A percentile compares a stretch with the other conserved stretches of the same genome.
Evolutionary conservation across 2,113 vertebrate species (phyloP).

Genomic region (Arothron firmamentum): DNA sequence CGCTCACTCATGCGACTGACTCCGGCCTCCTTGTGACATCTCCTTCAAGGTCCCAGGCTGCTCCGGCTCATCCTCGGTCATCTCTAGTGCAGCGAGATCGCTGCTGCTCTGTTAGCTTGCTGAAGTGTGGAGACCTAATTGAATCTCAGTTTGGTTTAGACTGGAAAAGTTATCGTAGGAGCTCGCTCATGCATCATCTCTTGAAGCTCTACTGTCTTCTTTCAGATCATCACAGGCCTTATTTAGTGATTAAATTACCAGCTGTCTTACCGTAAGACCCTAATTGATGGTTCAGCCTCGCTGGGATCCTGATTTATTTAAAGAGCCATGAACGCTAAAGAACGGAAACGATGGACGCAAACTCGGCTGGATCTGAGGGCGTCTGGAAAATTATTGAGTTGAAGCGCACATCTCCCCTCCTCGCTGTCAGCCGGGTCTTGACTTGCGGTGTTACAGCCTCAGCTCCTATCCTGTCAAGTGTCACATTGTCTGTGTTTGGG

Average conservation of each 20-base stretch:
- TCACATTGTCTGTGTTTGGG: conserved; percentile 70
- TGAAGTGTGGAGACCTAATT: conserved; percentile 63
- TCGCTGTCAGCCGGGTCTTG: conserved; percentile 65
- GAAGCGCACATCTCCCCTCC: conserved; percentile 62
- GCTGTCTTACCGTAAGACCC: conserved; percentile 52
- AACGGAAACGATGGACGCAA: conserved; percentile 36
- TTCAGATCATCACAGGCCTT: conserved; percentile 50
- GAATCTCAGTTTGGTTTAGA: conserved; percentile 70
- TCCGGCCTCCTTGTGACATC: conserved; percentile 68
- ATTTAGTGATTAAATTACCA: conserved; percentile 62
- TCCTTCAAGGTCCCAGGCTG: conserved; percentile 67
- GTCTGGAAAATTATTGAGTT: conserved; percentile 63
- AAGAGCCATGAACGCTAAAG: conserved; percentile 41
- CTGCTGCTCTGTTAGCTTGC: conserved; percentile 61
- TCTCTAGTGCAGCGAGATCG: conserved; percentile 62
- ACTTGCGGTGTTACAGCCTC: conserved; percentile 64
- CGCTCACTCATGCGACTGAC: conserved; percentile 72
- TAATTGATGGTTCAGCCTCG: conserved; percentile 66
- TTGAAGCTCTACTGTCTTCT: conserved; percentile 46
- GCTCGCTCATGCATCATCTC: conserved; percentile 20
- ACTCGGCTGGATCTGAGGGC: conserved; percentile 48
- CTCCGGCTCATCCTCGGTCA: conserved; percentile 50
- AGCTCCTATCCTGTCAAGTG: conserved; percentile 70
- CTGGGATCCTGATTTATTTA: conserved; percentile 58
- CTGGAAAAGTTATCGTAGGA: conserved; percentile 59